Conservation (phyloP, 35 echinoderm and acorn worm genomes). For the Hemicentrotus pulcherrimus region DNA sequence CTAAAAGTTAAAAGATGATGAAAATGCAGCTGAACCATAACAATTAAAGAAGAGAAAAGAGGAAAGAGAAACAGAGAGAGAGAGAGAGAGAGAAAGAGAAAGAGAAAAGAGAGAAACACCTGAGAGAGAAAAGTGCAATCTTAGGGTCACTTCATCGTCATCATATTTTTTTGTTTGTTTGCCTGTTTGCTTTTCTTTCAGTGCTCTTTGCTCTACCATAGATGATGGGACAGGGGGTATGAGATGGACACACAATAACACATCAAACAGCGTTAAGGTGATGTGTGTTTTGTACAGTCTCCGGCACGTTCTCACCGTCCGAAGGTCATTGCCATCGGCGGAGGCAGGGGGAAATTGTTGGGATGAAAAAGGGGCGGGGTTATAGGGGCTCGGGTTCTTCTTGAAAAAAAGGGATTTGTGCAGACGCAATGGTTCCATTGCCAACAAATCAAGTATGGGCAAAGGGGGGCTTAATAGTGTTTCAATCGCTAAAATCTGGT, state of each 20-base stretch:
- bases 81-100: not conserved
- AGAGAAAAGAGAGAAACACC: not conserved
- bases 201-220: slow-evolving; percentile 28
- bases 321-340: slow-evolving; percentile 19
- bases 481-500: too few relatives aligned
- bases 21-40: too few relatives aligned
- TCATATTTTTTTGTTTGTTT: not conserved
- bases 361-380: not conserved
- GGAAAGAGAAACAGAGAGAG: not conserved
- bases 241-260: slow-evolving; percentile 41
- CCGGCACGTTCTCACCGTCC: not conserved
- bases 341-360: not conserved
- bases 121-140: slow-evolving; percentile 7
- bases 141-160: slow-evolving; percentile 7
- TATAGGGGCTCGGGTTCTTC: not conserved
- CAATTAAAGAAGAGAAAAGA: not conserved
- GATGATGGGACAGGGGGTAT: not conserved
- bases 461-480: too few relatives aligned
- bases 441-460: too few relatives aligned
- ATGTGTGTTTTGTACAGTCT: slow-evolving; percentile 35
- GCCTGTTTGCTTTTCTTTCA: slow-evolving; percentile 28
- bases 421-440: too few relatives aligned
- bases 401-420: too few relatives aligned
- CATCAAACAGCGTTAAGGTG: slow-evolving; percentile 18
- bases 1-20: too few relatives aligned